Evolutionary conservation across 2,888 invertebrate species (phyloP), one percentile per base, ranked within the genome.

Genomic region (Ganaspis brasiliensis): DNA sequence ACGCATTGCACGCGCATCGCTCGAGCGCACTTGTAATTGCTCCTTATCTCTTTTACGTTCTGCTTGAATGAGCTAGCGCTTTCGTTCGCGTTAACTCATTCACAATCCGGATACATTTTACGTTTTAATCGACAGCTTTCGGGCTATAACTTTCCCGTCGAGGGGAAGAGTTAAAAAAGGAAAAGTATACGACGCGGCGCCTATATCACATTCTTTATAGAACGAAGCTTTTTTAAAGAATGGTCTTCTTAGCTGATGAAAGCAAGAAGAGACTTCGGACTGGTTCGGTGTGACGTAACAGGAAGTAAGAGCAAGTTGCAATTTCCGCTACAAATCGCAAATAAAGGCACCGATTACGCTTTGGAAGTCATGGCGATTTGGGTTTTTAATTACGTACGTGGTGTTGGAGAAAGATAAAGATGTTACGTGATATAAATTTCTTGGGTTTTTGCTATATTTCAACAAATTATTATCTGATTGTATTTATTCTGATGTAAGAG

Each of bases 1-100:
- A 67, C 67, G 67, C 67, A 67, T 45, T 72, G 72, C 72, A 72
- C 72, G 21, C 72, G 72, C 72, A 72, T 19, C 55, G 72, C 72
- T 45, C 72, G 55, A 72, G 72, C 55, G 55, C 35, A 37, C 72
- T 72, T 72, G 55, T 55, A 72, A 72, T 72, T 72, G 72, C 72
- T 56, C 72, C 35, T 56, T 72, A 72, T 21, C 14, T 52, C 72
- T 52, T 55, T 72, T 55, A 37, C 72, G 55, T 35, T 55, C 2
- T 16, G 6, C 31, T 55, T 26, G 16, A 52, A 55, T 55, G 19
- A 72, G 26, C 24, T n/a, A n/a, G 24, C 12, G 24, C 24, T 45
- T 37, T n/a, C 45, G 14, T 3, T 8, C n/a, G 67, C 45, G 45
- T 45, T 9, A 45, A 45, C 45, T 67, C 9, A 67, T 40, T 67